Evolutionary conservation across 2,888 invertebrate genomes (phyloP).

Genomic region (Agriopis aurantiaria): DNA sequence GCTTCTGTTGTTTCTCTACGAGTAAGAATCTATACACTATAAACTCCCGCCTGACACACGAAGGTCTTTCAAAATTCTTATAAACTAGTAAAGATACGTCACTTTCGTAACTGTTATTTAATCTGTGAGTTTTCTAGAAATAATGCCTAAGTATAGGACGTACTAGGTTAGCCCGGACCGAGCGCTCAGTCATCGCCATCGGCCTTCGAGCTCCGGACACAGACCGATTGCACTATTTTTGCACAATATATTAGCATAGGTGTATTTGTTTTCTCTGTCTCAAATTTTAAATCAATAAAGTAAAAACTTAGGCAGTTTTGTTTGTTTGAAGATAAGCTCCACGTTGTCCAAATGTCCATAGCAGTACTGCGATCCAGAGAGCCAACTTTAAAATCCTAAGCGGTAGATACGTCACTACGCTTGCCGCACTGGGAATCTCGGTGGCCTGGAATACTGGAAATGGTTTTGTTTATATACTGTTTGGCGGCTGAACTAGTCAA

Average conservation of each 20-base stretch:
- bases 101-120: not conserved
- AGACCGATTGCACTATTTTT: conserved; percentile 6
- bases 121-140: conserved; percentile 14
- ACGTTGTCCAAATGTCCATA: too few relatives aligned
- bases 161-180: conserved; percentile 18
- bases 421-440: too few relatives aligned
- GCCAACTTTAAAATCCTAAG: too few relatives aligned
- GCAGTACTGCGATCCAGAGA: too few relatives aligned
- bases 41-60: conserved; percentile 3
- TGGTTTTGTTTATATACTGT: too few relatives aligned
- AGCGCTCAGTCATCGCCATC: not conserved
- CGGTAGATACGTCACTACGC: too few relatives aligned
- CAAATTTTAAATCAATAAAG: too few relatives aligned
- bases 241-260: not conserved
- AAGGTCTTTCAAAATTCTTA: conserved; percentile 13
- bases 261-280: too few relatives aligned
- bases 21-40: not conserved
- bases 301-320: too few relatives aligned
- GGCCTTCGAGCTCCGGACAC: not conserved
- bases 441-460: too few relatives aligned
- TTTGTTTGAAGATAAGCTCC: too few relatives aligned
- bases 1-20: conserved; percentile 4
- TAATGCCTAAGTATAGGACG: conserved; percentile 1
- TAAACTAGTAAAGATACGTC: conserved; percentile 12
- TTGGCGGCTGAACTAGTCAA: too few relatives aligned